phyloP scores from a whole-genome alignment of 2,797 vertebrate genomes.

The Cottoperca gobio region DNA sequence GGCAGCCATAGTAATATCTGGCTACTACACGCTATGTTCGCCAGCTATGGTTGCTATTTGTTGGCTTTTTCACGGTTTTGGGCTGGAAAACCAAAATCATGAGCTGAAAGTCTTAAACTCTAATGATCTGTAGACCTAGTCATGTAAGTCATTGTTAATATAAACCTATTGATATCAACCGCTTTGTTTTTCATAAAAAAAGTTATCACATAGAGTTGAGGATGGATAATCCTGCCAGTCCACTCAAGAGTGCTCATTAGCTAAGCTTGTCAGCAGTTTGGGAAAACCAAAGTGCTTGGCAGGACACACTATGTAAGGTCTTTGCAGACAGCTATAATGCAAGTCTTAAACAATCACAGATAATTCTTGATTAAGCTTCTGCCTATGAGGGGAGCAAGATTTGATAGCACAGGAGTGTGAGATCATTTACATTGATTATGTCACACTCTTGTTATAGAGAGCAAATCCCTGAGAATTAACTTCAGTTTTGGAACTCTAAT shows the following conservation, averaged over 20 bases:
- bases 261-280: not conserved
- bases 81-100: not conserved
- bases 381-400: slow-evolving; percentile 39
- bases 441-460: slow-evolving; percentile 71
- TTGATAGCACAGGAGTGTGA: slow-evolving; percentile 46
- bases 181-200: too few species aligned
- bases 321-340: slow-evolving; percentile 22
- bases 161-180: too few species aligned
- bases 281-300: slow-evolving; percentile 4
- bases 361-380: slow-evolving; percentile 61
- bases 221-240: not conserved
- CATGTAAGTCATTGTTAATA: not conserved
- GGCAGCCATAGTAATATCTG: not conserved
- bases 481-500: slow-evolving; percentile 74
- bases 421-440: slow-evolving; percentile 80
- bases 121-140: not conserved
- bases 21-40: not conserved
- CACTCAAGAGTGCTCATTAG: not conserved
- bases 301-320: slow-evolving; percentile 1
- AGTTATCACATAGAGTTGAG: not conserved
- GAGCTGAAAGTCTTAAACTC: not conserved
- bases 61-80: too few species aligned
- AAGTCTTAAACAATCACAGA: slow-evolving; percentile 63
- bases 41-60: not conserved
- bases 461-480: slow-evolving; percentile 75